Percentiles rank a stretch among this genome's conserved stretches.
Evolutionary conservation across 2,888 invertebrate genomes (phyloP).

Genomic region (Ophion obscuratus): DNA sequence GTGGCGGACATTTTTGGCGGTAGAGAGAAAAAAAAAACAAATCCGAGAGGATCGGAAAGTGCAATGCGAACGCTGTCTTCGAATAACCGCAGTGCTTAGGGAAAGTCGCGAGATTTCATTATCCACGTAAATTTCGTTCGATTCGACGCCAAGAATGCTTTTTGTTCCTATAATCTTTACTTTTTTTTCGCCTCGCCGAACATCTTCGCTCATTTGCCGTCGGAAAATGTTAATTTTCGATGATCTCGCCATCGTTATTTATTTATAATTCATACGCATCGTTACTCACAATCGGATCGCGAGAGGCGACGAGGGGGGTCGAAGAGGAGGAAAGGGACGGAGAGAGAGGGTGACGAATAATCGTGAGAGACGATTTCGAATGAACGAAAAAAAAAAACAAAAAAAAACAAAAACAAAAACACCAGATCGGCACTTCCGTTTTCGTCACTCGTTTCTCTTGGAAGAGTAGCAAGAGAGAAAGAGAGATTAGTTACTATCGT

Average conservation of each 20-base stretch:
- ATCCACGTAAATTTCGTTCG: slow-evolving; percentile 18
- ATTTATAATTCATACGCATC: slow-evolving; percentile 35
- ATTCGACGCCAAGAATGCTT: slow-evolving; percentile 33
- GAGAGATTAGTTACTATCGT: slow-evolving; percentile 44
- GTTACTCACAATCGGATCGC: slow-evolving; percentile 9
- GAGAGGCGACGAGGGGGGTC: background rate
- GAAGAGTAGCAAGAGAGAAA: background rate
- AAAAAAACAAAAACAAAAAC: background rate
- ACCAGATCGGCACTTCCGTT: background rate
- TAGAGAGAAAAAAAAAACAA: background rate
- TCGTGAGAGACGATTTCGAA: background rate
- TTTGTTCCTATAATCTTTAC: slow-evolving; percentile 43
- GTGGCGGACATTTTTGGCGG: background rate
- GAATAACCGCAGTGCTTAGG: background rate
- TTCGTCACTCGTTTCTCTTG: background rate
- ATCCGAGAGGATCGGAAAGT: background rate
- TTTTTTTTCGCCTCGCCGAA: background rate
- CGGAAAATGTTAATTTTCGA: background rate
- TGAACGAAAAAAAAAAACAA: background rate
- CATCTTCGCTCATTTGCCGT: background rate
- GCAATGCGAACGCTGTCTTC: background rate
- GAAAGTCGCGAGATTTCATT: background rate
- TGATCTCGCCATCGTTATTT: slow-evolving; percentile 44
- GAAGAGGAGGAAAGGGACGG: no score
- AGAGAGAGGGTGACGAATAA: background rate